Evolutionary conservation across 2,797 vertebrate species (phyloP).

Genomic region (Picus viridis): DNA sequence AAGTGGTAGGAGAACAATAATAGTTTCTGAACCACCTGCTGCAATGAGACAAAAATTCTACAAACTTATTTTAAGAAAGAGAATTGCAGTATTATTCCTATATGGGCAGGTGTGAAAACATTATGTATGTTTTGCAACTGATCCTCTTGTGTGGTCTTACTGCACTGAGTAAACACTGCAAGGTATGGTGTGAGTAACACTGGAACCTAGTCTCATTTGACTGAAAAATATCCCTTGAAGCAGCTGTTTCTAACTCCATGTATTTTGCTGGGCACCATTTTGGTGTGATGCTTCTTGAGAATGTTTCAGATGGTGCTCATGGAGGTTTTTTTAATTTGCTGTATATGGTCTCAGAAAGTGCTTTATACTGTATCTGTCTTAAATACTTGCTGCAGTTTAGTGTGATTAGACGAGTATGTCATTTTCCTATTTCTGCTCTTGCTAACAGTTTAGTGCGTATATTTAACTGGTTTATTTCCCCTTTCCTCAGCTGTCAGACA

Average conservation of each 20-base stretch:
- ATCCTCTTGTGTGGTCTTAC: not conserved
- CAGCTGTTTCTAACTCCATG: not conserved
- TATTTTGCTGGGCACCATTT: not conserved
- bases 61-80: not conserved
- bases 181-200: not conserved
- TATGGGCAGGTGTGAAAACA: not conserved
- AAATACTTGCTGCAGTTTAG: not conserved
- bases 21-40: not conserved
- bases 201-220: not conserved
- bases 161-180: not conserved
- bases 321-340: not conserved
- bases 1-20: not conserved
- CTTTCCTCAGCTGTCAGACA: not conserved
- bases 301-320: not conserved
- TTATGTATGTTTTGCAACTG: not conserved
- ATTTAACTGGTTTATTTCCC: not conserved
- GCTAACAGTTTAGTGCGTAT: not conserved
- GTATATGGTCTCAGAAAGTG: not conserved
- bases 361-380: not conserved
- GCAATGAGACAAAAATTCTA: not conserved
- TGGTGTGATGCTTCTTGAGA: not conserved
- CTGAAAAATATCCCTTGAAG: not conserved
- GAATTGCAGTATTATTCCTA: not conserved
- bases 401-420: not conserved
- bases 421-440: not conserved